These are phyloP conservation scores for Anguilla anguilla DNA, from an alignment of 2,797 vertebrate genomes.

Conservation along the genomic window DNA sequence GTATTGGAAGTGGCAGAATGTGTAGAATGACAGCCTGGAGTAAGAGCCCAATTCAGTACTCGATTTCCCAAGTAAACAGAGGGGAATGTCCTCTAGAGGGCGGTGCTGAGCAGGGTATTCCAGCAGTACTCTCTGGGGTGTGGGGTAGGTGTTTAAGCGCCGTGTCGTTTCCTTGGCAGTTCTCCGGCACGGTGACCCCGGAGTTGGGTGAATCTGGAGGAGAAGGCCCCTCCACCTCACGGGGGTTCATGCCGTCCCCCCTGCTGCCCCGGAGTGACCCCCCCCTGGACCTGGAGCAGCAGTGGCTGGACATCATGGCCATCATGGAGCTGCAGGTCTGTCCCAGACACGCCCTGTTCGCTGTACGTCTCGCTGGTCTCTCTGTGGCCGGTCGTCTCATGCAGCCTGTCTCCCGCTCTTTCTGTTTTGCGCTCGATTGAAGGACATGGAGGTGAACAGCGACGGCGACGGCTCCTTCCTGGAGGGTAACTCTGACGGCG, in stretches of 20 bases:
- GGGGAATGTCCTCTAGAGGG: background rate
- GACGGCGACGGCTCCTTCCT: constrained; percentile 64
- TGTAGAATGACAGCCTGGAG: background rate
- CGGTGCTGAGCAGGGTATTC: background rate
- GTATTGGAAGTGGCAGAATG: background rate
- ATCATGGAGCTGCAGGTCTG: constrained; percentile 97
- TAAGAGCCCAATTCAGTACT: background rate
- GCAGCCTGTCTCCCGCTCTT: constrained; percentile 22
- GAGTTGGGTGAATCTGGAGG: constrained; percentile 79
- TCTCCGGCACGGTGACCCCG: constrained; percentile 80
- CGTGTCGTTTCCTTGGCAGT: constrained; percentile 64
- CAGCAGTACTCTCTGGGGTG: background rate
- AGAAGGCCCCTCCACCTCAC: constrained; percentile 79
- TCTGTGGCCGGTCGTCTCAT: background rate
- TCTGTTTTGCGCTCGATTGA: constrained; percentile 35
- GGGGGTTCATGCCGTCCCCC: constrained; percentile 61
- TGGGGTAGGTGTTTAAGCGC: background rate
- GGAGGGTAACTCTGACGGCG: constrained; percentile 75
- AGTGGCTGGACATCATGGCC: constrained; percentile 99
- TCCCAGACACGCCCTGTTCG: background rate
- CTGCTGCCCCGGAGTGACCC: constrained; percentile 79
- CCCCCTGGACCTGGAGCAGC: constrained; percentile 94
- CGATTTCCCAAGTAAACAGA: background rate
- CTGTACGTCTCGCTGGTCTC: background rate
- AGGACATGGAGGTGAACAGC: constrained; percentile 95